Conservation (phyloP, 2,113 vertebrate genomes). For the Silurus meridionalis region DNA sequence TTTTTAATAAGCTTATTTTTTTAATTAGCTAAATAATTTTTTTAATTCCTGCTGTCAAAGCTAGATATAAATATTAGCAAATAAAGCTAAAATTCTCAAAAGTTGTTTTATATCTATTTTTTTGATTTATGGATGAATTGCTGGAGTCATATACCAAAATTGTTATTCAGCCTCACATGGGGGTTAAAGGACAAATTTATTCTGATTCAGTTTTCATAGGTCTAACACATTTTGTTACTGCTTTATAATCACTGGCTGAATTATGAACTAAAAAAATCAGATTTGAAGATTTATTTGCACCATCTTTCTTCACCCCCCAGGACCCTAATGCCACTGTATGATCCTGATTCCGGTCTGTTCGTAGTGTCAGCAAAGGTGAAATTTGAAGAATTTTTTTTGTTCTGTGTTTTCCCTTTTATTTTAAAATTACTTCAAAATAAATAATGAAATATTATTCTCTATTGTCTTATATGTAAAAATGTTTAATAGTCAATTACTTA, state of each 20-base stretch:
- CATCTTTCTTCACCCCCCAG: slow-evolving; percentile 61
- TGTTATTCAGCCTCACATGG: not conserved
- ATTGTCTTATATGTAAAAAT: not conserved
- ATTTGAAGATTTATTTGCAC: not conserved
- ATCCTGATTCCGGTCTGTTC: slow-evolving; percentile 84
- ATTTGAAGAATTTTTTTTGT: not conserved
- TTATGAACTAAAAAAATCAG: no score
- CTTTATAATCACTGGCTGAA: not conserved
- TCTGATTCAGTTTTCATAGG: not conserved
- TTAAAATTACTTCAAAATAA: not conserved
- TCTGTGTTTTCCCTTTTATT: not conserved
- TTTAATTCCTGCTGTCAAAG: no score
- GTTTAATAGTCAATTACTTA: not conserved
- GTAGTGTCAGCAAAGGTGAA: slow-evolving; percentile 85
- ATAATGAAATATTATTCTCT: not conserved
- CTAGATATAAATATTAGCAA: no score
- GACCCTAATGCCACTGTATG: slow-evolving; percentile 82
- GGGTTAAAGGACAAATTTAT: not conserved
- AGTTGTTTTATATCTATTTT: no score
- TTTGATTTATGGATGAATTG: no score
- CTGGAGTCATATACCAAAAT: no score
- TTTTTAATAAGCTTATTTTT: no score
- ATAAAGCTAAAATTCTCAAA: no score
- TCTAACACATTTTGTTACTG: not conserved
- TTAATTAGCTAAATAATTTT: no score